Evolutionary conservation across 2,797 vertebrate species (phyloP), one percentile per base, ranked within the genome.

Genomic region (Characodon lateralis): DNA sequence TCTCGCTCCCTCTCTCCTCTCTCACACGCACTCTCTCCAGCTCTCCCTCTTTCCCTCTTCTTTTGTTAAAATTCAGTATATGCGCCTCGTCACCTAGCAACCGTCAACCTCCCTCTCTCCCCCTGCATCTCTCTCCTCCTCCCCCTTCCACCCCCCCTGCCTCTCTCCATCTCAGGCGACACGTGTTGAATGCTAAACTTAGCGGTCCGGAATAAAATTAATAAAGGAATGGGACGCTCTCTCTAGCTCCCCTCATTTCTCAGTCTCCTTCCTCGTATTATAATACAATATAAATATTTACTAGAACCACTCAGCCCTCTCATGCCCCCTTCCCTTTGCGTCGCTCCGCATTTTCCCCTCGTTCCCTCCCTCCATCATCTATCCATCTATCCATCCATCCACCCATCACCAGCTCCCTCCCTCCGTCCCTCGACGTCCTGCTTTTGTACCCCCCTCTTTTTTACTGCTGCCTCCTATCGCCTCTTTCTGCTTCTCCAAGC

Each of bases 181-280:
- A 96, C 96, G 95, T 96, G 96, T 96, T 96, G 96, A 96, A 96
- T 96, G 96, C 95, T 96, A 96, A 96, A 96, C 96, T 96, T 96
- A 96, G 94, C 92, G 94, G 94, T 93, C 92, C 93, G 89, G 94
- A 95, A 94, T 95, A 92, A 94, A 96, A 96, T 94, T 94, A 94
- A 95, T 95, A 95, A 95, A 94, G 85, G 92, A 90, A 88, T 94
- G 84, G 92, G 91, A 88, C 94, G 94, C 93, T 89, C 90, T 89
- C 91, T 86, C 89, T 89, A 80, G 91, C 85, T 88, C 86, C 86
- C 81, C 84, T 73, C 80, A 71, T 76, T 82, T 81, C 85, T 86
- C 79, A 83, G 75, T 70, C 84, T 81, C 51, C 72, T 76, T 73
- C 74, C 78, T 75, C 90, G 85, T 94, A 96, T 95, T 93, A 95